Percentiles rank a stretch among this genome's conserved stretches.
These are phyloP conservation scores for Pristionchus maxplancki DNA, from an alignment of 2,888 invertebrate genomes.

Conservation along the genomic window DNA sequence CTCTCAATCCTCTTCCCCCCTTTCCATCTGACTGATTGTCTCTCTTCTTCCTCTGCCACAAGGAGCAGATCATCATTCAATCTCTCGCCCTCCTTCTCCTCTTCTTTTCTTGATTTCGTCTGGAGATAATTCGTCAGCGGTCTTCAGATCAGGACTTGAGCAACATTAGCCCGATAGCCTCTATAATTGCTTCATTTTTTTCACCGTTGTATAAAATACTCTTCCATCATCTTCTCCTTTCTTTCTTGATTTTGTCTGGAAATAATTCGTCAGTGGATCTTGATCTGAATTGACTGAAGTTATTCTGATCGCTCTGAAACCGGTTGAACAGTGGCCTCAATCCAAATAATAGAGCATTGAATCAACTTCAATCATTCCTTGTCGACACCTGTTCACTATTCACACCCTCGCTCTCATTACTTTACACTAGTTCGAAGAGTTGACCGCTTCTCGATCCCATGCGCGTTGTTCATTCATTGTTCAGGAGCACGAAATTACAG, in stretches of 20 bases:
- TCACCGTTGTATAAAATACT: too few relatives aligned
- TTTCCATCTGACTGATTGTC: not conserved
- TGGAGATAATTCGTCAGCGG: not conserved
- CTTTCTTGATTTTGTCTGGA: not conserved
- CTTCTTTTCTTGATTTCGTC: not conserved
- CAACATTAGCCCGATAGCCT: too few relatives aligned
- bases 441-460: not conserved
- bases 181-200: too few relatives aligned
- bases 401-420: slow-evolving; percentile 5
- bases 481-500: too few relatives aligned
- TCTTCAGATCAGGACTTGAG: not conserved
- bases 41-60: not conserved
- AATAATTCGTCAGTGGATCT: not conserved
- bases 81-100: slow-evolving; percentile 1
- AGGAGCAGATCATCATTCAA: slow-evolving; percentile 6
- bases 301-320: too few relatives aligned
- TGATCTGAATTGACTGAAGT: not conserved
- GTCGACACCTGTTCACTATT: not conserved
- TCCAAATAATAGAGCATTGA: too few relatives aligned
- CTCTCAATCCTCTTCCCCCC: not conserved
- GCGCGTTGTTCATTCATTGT: not conserved
- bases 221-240: not conserved
- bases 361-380: too few relatives aligned
- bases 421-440: not conserved
- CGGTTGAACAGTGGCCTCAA: too few relatives aligned